These are phyloP conservation scores for Heterotilapia buettikoferi DNA, from an alignment of 2,113 vertebrate species.

Conservation along the genomic window DNA sequence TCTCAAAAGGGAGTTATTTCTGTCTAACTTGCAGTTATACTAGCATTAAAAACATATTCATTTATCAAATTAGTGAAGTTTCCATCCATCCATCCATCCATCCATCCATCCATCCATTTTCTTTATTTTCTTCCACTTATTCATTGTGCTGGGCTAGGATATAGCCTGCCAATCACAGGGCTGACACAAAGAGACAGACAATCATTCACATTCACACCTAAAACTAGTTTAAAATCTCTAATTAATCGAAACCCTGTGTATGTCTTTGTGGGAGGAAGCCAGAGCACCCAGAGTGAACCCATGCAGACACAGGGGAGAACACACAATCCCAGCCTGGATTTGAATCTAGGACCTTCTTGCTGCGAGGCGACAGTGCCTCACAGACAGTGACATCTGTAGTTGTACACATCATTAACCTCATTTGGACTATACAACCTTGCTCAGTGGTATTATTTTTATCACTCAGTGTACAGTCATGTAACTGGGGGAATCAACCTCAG, in stretches of 20 bases:
- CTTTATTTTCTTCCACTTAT: background rate
- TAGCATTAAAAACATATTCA: background rate
- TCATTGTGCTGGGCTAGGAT: background rate
- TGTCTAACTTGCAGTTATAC: background rate
- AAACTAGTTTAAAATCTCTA: background rate
- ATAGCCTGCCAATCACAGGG: background rate
- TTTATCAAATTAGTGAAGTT: background rate
- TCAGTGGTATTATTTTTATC: background rate
- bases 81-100: background rate
- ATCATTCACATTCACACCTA: background rate
- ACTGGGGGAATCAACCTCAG: background rate
- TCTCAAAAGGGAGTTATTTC: background rate
- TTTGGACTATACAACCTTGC: background rate
- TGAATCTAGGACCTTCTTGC: background rate
- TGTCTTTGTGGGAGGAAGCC: background rate
- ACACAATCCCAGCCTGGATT: background rate
- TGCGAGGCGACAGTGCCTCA: background rate
- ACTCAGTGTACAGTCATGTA: background rate
- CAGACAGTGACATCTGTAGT: background rate
- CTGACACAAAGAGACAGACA: background rate
- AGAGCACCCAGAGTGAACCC: background rate
- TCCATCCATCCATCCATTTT: background rate
- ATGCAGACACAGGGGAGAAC: fast-evolving
- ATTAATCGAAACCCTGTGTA: fast-evolving
- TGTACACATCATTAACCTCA: background rate